Percentiles rank a stretch among this genome's conserved stretches.
Evolutionary conservation across 2,888 invertebrate genomes (phyloP).

Genomic region (Aproaerema taeniolella): DNA sequence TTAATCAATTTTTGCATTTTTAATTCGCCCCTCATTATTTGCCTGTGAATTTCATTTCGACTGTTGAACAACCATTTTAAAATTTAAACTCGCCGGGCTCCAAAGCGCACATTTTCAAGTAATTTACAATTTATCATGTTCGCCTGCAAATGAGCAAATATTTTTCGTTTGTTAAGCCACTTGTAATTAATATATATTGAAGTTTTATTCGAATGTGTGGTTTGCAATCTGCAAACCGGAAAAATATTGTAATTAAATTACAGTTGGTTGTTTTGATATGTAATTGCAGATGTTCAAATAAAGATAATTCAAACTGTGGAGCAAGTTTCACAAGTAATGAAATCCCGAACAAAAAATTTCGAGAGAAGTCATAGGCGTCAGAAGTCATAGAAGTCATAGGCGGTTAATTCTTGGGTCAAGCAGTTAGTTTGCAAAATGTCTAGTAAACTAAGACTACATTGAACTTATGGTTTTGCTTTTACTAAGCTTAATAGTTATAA

Average conservation of each 20-base stretch:
- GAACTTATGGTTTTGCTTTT: too few relatives aligned
- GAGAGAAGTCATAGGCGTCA: too few relatives aligned
- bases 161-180: constrained; percentile 66
- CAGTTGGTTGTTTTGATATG: too few relatives aligned
- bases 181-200: constrained; percentile 63
- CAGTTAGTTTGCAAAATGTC: too few relatives aligned
- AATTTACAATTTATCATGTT: constrained; percentile 74
- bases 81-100: constrained; percentile 51
- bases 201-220: constrained; percentile 53
- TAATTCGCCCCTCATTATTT: constrained; percentile 73
- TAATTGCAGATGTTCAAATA: too few relatives aligned
- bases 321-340: too few relatives aligned
- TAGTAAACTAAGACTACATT: too few relatives aligned
- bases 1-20: constrained; percentile 77
- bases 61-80: constrained; percentile 62
- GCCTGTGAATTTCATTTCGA: constrained; percentile 63
- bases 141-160: constrained; percentile 71
- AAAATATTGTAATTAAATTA: constrained; percentile 9
- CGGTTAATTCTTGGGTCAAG: too few relatives aligned
- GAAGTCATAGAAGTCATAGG: too few relatives aligned
- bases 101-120: constrained; percentile 68
- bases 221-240: constrained; percentile 30
- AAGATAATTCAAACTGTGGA: too few relatives aligned
- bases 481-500: too few relatives aligned
- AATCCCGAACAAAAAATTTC: too few relatives aligned